Evolutionary conservation across 2,888 invertebrate genomes (phyloP), one percentile per base, ranked within the genome.

Genomic region (Hydropsyche betteni): DNA sequence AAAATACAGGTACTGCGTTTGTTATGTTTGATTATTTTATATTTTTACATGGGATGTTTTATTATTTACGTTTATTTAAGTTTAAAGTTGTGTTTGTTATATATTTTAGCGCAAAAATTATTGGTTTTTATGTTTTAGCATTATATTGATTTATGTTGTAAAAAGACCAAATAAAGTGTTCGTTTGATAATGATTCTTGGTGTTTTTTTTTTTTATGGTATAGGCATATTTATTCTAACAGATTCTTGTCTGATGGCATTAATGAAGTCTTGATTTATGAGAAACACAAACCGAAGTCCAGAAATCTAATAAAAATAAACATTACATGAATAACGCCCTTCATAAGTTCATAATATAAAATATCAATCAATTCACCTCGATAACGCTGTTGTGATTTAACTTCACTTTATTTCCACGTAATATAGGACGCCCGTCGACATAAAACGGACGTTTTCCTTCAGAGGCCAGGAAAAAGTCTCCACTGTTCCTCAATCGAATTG

Each of bases 381-480:
- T 93, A 10, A 98, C 94, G 79, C 96, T 94, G 84, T 98, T 98
- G 85, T 98, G 96, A 82, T 93, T 94, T 14, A 99, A 88, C 81
- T 95, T 93, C 75, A 94, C 93, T 88, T 96, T 97, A 84, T 93
- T 94, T 68, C 96, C 97, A 71, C 91, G 91, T 8, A 96, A 88
- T 74, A 99, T 90, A 0, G 98, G 97, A 77, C 93, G 91, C 1
- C 98, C 97, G 84, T 99, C 98, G 5, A 99, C 94, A 84, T 95
- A 97, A 81, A 99, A 93, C 2, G 98, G 94, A 77, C 98, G 87
- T 83, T 97, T 96, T 24, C 98, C 99, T 84, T 98, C 97, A 68
- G 98, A 98, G 24, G 94, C 93, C 81, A 99, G 90, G 83, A 95
- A 95, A 84, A 98, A 99, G 83, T 98, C 98, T 0, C 98, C 98